These are phyloP conservation scores for Sebastes hopkinsi DNA, from an alignment of 2,797 vertebrate species.

Conservation along the genomic window DNA sequence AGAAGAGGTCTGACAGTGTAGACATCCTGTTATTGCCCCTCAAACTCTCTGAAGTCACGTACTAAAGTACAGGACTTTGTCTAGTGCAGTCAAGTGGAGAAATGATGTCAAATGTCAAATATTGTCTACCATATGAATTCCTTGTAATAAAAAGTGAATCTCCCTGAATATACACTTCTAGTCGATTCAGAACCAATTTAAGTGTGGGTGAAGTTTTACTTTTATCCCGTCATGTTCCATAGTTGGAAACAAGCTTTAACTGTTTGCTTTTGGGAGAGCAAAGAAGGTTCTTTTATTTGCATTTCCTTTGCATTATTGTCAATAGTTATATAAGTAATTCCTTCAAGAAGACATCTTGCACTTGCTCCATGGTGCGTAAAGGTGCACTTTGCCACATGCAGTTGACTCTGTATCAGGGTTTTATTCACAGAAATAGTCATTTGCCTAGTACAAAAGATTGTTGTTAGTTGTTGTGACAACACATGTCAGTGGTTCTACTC, in stretches of 20 bases:
- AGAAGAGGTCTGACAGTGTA: constrained; percentile 32
- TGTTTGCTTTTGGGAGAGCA: neutral
- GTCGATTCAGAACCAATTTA: neutral
- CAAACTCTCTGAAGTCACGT: constrained; percentile 11
- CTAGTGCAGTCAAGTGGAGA: neutral
- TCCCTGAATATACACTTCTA: neutral
- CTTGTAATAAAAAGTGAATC: neutral
- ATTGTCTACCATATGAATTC: neutral
- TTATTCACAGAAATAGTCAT: neutral
- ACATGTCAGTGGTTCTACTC: no score
- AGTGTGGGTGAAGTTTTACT: neutral
- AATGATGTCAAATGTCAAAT: neutral
- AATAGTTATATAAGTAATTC: neutral
- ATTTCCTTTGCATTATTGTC: neutral
- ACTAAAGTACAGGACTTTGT: neutral
- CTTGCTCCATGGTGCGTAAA: neutral
- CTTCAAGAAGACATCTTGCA: neutral
- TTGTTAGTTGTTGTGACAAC: no score
- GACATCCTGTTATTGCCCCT: constrained; percentile 40
- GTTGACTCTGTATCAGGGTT: neutral
- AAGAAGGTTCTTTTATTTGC: neutral
- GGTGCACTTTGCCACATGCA: neutral
- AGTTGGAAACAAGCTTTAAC: neutral
- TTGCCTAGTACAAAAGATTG: no score
- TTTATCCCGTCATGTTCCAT: neutral